Evolutionary conservation across 2,888 invertebrate genomes (phyloP).

Genomic region (Dysmachus trigonus): DNA sequence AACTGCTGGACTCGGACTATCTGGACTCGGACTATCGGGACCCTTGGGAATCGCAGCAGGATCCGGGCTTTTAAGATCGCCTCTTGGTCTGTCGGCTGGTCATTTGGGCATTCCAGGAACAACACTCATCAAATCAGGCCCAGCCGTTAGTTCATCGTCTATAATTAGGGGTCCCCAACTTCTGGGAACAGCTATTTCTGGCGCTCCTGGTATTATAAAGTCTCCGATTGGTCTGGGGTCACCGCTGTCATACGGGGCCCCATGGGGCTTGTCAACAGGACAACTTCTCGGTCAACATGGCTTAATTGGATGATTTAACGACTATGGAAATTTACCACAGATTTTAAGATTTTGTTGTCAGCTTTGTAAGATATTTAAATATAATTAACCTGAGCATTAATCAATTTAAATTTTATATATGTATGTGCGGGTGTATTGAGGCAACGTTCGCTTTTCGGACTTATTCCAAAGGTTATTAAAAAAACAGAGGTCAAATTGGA

Average conservation of each 20-base stretch:
- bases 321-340: not conserved
- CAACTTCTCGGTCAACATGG: not conserved
- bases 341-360: not conserved
- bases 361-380: not conserved
- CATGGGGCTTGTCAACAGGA: not conserved
- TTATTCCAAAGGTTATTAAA: no score
- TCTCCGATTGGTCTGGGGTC: not conserved
- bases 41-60: not conserved
- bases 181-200: not conserved
- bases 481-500: no score
- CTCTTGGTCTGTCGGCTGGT: not conserved
- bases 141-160: not conserved
- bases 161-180: not conserved
- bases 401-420: not conserved
- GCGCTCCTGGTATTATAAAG: not conserved
- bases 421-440: no score
- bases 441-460: no score
- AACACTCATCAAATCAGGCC: slow-evolving; percentile 37
- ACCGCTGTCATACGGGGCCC: not conserved
- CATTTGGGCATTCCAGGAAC: not conserved
- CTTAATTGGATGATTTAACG: not conserved
- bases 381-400: not conserved
- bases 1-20: not conserved
- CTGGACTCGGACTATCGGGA: no score
- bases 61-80: not conserved